Evolutionary conservation across 1,140 invertebrate genomes (phyloP).

Genomic region (Hylaeus volcanicus): DNA sequence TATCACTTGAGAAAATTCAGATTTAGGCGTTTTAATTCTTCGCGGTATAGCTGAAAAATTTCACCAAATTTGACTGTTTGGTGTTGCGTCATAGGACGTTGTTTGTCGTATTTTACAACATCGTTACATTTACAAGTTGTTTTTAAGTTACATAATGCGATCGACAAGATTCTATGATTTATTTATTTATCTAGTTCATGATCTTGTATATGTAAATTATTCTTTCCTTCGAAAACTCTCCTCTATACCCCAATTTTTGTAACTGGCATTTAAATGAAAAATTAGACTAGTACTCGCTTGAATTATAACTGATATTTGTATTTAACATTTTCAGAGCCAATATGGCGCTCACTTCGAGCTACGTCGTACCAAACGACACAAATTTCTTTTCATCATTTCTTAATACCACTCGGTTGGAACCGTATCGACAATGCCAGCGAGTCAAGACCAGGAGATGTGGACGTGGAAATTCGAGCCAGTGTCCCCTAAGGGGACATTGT

Average conservation of each 20-base stretch:
- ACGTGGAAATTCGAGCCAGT: slow-evolving; percentile 80
- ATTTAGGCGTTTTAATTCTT: background rate
- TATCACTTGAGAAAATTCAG: background rate
- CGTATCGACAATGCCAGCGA: slow-evolving; percentile 66
- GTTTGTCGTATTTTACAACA: background rate
- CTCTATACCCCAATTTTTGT: background rate
- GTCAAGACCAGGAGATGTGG: slow-evolving; percentile 70
- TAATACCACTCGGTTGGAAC: slow-evolving; percentile 64
- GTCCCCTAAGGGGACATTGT: slow-evolving; percentile 74
- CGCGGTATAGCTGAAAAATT: background rate
- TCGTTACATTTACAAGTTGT: background rate
- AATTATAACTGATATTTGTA: too few relatives aligned
- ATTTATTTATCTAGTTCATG: background rate
- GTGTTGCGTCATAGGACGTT: slow-evolving; percentile 49
- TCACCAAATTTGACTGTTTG: slow-evolving; percentile 3
- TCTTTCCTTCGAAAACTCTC: background rate
- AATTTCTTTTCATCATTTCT: slow-evolving; percentile 70
- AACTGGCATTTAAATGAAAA: background rate
- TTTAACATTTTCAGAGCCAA: slow-evolving; percentile 70
- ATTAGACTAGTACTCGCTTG: background rate
- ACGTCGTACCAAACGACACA: slow-evolving; percentile 72
- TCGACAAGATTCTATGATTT: background rate
- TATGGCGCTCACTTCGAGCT: slow-evolving; percentile 72
- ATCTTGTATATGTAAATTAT: background rate
- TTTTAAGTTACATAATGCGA: slow-evolving; percentile 1